Evolutionary conservation across 2,888 invertebrate genomes (phyloP), one percentile per base, ranked within the genome.

Genomic region (Chaitophorus viminalis): DNA sequence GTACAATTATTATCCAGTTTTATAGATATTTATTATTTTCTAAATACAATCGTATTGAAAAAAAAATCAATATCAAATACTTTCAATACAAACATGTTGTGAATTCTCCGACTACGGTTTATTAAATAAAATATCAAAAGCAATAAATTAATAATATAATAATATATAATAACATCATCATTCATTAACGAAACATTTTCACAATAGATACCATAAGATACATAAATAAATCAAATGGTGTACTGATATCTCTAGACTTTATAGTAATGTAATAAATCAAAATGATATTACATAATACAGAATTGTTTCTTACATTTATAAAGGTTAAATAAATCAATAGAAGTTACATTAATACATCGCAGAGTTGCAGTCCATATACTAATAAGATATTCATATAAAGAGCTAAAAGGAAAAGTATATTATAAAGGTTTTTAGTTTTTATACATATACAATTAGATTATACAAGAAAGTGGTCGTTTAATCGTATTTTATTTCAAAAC

Each of bases 211-310:
- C 21, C 31, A 29, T 52, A 31, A 52, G 17, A 77, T 77, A 68
- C 14, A 46, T 29, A 68, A 68, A 77, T 54, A 77, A 54, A 77
- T 77, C 77, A 77, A 77, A 77, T 39, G 21, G 17, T 54, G 9
- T 29, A 52, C 31, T 52, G 29, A 77, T 77, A 52, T 52, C 54
- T 18, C 77, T 52, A 77, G 77, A 31, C 52, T 29, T 77, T 52
- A 77, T 31, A 1, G 3, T 77, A 77, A 21, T 77, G 21, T 21
- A 54, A 77, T 77, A 77, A 77, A 77, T 77, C 77, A 77, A 25
- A 68, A n/a, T 11, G 68, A 65, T n/a, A n/a, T n/a, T 25, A n/a
- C 25, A 68, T 68, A 68, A 68, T n/a, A 68, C 68, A 68, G 6
- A 0, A n/a, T 29, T 8, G 68, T 68, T 68, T 68, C 29, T 68